Evolutionary conservation across 2,113 vertebrate species (phyloP).

Genomic region (Acanthochromis polyacanthus): DNA sequence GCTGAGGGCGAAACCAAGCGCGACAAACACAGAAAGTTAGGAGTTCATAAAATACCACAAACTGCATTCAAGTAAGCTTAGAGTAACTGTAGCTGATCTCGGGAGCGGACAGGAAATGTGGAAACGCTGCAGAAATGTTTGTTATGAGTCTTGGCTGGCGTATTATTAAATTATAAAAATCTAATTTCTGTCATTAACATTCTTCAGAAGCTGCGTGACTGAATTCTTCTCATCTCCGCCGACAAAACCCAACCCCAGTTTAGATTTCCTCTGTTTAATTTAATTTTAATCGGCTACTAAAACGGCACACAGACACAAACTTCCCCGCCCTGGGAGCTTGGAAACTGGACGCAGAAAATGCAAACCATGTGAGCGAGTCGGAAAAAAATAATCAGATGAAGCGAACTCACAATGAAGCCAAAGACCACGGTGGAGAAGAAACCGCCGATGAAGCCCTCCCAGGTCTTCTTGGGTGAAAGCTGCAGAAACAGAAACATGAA

Average conservation of each 20-base stretch:
- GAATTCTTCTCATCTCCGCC: background rate
- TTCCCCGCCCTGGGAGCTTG: background rate
- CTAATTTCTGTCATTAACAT: too few relatives aligned
- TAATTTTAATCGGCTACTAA: background rate
- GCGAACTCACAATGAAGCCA: conserved; percentile 93
- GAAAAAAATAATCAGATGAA: background rate
- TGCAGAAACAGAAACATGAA: conserved; percentile 64
- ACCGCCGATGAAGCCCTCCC: conserved; percentile 99
- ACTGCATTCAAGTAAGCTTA: too few relatives aligned
- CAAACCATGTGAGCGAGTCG: background rate
- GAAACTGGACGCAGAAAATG: background rate
- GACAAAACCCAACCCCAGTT: background rate
- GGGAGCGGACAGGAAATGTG: too few relatives aligned
- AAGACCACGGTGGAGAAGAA: conserved; percentile 97
- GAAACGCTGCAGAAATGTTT: too few relatives aligned
- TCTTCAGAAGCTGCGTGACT: too few relatives aligned
- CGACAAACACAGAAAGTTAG: conserved; percentile 13
- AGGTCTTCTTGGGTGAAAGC: conserved; percentile 99
- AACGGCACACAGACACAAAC: background rate
- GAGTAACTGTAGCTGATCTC: too few relatives aligned
- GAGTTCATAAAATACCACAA: too few relatives aligned
- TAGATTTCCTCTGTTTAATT: background rate
- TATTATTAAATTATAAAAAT: too few relatives aligned
- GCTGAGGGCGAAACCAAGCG: conserved; percentile 76
- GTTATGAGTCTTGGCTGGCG: too few relatives aligned